Evolutionary conservation across 2,888 invertebrate species (phyloP).

Genomic region (Protodeltote pygarga): DNA sequence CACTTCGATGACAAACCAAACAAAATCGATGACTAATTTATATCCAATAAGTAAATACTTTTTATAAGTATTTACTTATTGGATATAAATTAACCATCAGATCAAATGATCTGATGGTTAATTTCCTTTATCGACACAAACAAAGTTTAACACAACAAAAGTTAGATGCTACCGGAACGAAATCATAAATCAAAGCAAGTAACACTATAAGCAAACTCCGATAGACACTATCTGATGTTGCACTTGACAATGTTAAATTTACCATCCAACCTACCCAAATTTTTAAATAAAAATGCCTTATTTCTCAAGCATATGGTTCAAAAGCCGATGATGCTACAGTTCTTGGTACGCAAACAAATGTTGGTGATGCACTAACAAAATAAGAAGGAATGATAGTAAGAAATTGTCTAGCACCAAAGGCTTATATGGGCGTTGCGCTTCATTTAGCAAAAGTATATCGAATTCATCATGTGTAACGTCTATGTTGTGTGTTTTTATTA

Average conservation of each 20-base stretch:
- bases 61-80: no score
- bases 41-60: no score
- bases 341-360: conserved; percentile 33
- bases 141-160: conserved; percentile 50
- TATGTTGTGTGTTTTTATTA: conserved; percentile 72
- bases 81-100: no score
- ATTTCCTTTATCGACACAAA: conserved; percentile 35
- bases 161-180: conserved; percentile 62
- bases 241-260: conserved; percentile 38
- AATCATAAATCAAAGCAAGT: conserved; percentile 74
- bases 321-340: conserved; percentile 20
- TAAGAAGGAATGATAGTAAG: conserved; percentile 63
- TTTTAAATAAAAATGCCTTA: conserved; percentile 12
- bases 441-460: conserved; percentile 85
- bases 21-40: no score
- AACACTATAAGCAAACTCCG: conserved; percentile 65
- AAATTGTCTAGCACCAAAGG: conserved; percentile 60
- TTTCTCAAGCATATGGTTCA: conserved; percentile 40
- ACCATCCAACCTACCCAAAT: conserved; percentile 5
- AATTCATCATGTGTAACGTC: conserved; percentile 77
- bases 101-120: conserved; percentile 24
- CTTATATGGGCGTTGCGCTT: conserved; percentile 79
- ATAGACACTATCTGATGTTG: conserved; percentile 71
- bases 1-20: no score
- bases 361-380: conserved; percentile 61